These are phyloP conservation scores for Pelodiscus sinensis DNA, from an alignment of 2,113 vertebrate species.

Conservation along the genomic window DNA sequence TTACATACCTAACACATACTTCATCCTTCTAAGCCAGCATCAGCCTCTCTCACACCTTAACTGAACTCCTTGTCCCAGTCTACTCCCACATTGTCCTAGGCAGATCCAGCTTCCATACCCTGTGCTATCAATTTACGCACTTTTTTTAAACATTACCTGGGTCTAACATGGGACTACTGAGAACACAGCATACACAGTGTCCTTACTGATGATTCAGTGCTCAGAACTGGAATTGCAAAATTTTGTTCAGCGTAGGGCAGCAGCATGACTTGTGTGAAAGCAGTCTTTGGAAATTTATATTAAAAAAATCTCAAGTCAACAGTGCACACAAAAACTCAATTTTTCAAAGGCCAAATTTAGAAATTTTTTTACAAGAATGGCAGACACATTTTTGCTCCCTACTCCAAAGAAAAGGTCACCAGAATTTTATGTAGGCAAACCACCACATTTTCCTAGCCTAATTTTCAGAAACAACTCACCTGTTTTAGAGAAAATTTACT, in stretches of 20 bases:
- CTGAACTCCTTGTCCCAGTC: not conserved
- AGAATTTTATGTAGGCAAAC: not conserved
- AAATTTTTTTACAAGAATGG: not conserved
- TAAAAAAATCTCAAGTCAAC: not conserved
- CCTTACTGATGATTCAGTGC: not conserved
- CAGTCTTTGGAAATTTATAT: not conserved
- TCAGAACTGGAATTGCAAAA: not conserved
- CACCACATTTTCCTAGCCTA: not conserved
- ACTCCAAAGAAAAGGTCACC: not conserved
- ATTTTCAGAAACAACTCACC: not conserved
- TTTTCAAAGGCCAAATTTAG: not conserved
- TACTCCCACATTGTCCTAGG: not conserved
- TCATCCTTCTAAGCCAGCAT: not conserved
- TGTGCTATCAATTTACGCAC: not conserved
- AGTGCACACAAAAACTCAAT: not conserved
- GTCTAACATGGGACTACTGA: not conserved
- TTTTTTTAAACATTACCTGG: not conserved
- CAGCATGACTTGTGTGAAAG: not conserved
- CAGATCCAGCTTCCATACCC: not conserved
- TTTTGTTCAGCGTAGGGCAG: not conserved
- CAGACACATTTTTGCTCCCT: not conserved
- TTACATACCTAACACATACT: not conserved
- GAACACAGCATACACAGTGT: not conserved
- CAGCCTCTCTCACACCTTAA: not conserved
- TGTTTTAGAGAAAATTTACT: not conserved